phyloP scores from a whole-genome alignment of 2,797 vertebrate species.

The Chelidonichthys spinosus region DNA sequence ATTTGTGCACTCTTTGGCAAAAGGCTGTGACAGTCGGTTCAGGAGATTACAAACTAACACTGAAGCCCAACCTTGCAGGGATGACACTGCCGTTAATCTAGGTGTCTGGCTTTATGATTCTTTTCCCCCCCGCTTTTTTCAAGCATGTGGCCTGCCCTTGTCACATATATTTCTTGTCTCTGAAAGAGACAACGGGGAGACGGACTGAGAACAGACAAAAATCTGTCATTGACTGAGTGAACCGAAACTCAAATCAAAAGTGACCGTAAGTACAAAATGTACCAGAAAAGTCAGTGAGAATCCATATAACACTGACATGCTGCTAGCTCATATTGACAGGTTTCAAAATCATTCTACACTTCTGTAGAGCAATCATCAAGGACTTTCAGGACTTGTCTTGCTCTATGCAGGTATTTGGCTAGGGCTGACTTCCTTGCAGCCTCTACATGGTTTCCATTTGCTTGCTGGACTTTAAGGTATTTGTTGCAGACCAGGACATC shows the following conservation, averaged over 20 bases:
- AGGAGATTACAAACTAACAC: slow-evolving; percentile 58
- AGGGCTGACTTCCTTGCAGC: too few relatives aligned
- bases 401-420: too few relatives aligned
- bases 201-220: slow-evolving; percentile 20
- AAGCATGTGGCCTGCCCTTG: not conserved
- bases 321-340: not conserved
- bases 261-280: slow-evolving; percentile 14
- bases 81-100: slow-evolving; percentile 60
- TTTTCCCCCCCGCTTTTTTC: not conserved
- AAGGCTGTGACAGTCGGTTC: slow-evolving; percentile 47
- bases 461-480: too few relatives aligned
- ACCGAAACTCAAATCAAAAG: not conserved
- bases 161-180: slow-evolving; percentile 26
- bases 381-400: too few relatives aligned
- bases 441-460: too few relatives aligned
- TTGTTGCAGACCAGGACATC: too few relatives aligned
- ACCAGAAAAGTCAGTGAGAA: slow-evolving; percentile 4
- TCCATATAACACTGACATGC: not conserved
- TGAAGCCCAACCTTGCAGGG: slow-evolving; percentile 54
- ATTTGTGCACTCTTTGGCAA: slow-evolving; percentile 60
- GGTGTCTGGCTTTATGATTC: slow-evolving; percentile 18
- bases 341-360: not conserved
- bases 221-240: slow-evolving; percentile 20
- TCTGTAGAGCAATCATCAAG: not conserved
- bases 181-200: slow-evolving; percentile 17